Percentiles rank a stretch among this genome's conserved stretches.
These are phyloP conservation scores for Anagyrus pseudococci DNA, from an alignment of 2,888 invertebrate species.

Conservation along the genomic window DNA sequence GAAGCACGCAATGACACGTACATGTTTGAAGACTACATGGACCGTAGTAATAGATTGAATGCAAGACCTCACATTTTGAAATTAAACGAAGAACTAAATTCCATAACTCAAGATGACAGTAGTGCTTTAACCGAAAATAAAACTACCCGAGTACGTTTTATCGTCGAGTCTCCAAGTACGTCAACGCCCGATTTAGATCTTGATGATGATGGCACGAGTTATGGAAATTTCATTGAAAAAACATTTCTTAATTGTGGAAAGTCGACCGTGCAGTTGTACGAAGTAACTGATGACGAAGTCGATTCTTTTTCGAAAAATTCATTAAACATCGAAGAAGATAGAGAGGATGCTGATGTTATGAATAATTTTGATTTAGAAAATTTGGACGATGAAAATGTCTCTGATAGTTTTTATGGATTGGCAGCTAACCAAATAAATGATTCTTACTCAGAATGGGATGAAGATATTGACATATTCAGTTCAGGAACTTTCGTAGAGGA, in stretches of 20 bases:
- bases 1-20: conserved; percentile 39
- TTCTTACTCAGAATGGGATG: conserved; percentile 20
- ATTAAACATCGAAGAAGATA: not conserved
- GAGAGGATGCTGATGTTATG: not conserved
- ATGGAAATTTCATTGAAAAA: conserved; percentile 19
- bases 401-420: not conserved
- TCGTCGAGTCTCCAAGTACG: conserved; percentile 48
- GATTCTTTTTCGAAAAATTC: not conserved
- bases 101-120: conserved; percentile 8
- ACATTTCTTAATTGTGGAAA: conserved; percentile 10
- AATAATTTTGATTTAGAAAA: conserved; percentile 3
- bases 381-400: conserved; percentile 6
- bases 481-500: not conserved
- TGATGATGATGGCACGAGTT: conserved; percentile 22
- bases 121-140: conserved; percentile 21
- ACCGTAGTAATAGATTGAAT: conserved; percentile 46
- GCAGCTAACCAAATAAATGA: conserved; percentile 15
- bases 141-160: conserved; percentile 51
- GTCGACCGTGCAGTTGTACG: conserved; percentile 11
- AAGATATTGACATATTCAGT: conserved; percentile 17
- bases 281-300: conserved; percentile 23
- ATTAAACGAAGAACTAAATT: conserved; percentile 21
- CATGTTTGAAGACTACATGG: conserved; percentile 55
- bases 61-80: conserved; percentile 20
- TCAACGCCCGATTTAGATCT: conserved; percentile 42